Base-by-base conservation (phyloP, 2,888 invertebrate species). In the Exocentrus adspersus region DNA sequence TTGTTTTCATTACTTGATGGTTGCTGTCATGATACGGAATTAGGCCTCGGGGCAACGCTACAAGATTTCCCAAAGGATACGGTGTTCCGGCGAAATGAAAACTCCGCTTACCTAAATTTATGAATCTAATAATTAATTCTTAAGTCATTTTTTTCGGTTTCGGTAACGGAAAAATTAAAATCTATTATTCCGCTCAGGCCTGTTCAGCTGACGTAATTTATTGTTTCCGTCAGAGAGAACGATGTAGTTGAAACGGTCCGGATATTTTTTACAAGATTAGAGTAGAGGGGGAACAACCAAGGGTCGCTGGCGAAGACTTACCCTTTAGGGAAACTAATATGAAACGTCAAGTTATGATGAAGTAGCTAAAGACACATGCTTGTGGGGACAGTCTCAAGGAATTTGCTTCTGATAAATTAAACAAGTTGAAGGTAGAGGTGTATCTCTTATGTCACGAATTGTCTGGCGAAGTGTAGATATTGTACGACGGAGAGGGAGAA, bases 1-100 rank as follows among this genome's bases (percentile, higher is more conserved):
- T 50, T 46, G 42, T 62, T 56, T 62, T 56, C 62, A 62, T 62
- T 62, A 62, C 46, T 56, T 62, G 62, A 62, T 62, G 62, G 48
- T 17, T 56, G 37, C 56, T 62, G 62, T 62, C 62, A 56, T 51
- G 62, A 56, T 61, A 41, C 30, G 12, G 41, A 61, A 61, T 54
- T 61, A 54, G 54, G 14, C 54, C 61, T 52, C 12, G 21, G 61
- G 53, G 61, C 54, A 41, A 41, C 42, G 61, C 52, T 54, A 30
- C 21, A 48, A 61, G 54, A 61, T 61, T 61, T 61, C 61, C 61
- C 61, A 12, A 37, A 20, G 54, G 61, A 28, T 52, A 24, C 12
- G 17, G 30, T 19, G 16, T 12, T 46, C 43, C 24, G 24, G 24
- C 37, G 16, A 52, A 52, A 60, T 51, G 60, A 24, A 52, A 52